Evolutionary conservation across 2,797 vertebrate genomes (phyloP).

Genomic region (Pachyuromys duprasi): DNA sequence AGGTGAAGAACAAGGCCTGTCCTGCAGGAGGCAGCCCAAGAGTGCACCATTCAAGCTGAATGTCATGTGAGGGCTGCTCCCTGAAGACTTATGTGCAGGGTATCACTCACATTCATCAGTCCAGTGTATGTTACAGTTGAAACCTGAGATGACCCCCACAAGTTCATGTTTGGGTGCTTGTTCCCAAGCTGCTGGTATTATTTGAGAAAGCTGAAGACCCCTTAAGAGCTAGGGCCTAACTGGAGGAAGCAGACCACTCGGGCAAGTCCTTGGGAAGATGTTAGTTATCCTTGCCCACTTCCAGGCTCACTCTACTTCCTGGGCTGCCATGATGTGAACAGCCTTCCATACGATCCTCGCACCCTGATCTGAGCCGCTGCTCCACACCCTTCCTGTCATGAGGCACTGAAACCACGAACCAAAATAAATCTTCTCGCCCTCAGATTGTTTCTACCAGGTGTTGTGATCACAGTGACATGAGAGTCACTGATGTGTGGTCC

Average conservation of each 20-base stretch:
- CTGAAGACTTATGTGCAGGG: background rate
- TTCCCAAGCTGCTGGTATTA: background rate
- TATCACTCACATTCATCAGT: background rate
- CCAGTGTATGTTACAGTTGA: background rate
- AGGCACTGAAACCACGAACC: background rate
- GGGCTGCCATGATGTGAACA: background rate
- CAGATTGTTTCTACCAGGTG: background rate
- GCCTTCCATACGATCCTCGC: background rate
- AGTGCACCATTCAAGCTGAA: background rate
- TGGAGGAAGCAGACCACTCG: background rate
- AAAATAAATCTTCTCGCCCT: background rate
- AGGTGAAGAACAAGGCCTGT: background rate
- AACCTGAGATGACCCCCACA: background rate
- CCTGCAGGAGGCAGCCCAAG: background rate
- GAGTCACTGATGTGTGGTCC: background rate
- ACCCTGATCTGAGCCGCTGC: background rate
- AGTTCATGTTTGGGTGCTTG: background rate
- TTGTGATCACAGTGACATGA: background rate
- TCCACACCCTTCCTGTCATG: background rate
- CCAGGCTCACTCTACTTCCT: background rate
- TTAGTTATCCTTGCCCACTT: background rate
- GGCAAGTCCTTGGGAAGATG: background rate
- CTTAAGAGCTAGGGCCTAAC: background rate
- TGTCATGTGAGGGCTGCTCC: accelerated
- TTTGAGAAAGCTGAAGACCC: background rate